Evolutionary conservation across 2,113 vertebrate species (phyloP), one percentile per base, ranked within the genome.

Genomic region (Gambusia holbrooki): DNA sequence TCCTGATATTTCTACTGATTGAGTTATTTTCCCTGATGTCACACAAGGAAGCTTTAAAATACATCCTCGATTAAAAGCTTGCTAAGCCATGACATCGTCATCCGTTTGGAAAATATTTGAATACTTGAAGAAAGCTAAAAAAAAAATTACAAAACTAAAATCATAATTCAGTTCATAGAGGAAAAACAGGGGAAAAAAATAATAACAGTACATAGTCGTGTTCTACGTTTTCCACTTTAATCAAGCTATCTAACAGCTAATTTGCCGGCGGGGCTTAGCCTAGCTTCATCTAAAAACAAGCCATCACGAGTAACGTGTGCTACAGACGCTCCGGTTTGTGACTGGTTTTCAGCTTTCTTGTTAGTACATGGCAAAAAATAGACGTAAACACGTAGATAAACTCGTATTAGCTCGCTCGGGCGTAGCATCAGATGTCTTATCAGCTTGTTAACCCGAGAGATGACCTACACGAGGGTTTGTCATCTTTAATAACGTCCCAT

Each of bases 371-470:
- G 45, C 3, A 66, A 33, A n/a, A 83, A 64, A 69, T 1, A 69
- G 2, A 62, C 13, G 28, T 11, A 68, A 40, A 62, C 7, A 37
- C 40, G 74, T 8, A n/a, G 33, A 70, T 48, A 73, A 73, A 81
- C 76, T 73, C 19, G 33, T 63, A 81, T 79, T 65, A 80, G 83
- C 66, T 71, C 69, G 2, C 68, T 76, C 66, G 65, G 66, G 69
- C 64, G 2, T 67, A 71, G 62, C 71, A 7, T 76, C 33, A 51
- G 66, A 77, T 64, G 30, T 51, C 61, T 76, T 87, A 88, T 87
- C 74, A 14, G 71, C 82, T 76, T 84, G 80, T 90, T 88, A 89
- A 81, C 84, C 76, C 73, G 66, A 64, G 78, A 73, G 75, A 75
- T 86, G 83, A 90, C 84, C 83, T 61, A 51, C 66, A 72, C 85